Conservation (phyloP, 2,797 vertebrate species). For the Telmatherina bonti region DNA sequence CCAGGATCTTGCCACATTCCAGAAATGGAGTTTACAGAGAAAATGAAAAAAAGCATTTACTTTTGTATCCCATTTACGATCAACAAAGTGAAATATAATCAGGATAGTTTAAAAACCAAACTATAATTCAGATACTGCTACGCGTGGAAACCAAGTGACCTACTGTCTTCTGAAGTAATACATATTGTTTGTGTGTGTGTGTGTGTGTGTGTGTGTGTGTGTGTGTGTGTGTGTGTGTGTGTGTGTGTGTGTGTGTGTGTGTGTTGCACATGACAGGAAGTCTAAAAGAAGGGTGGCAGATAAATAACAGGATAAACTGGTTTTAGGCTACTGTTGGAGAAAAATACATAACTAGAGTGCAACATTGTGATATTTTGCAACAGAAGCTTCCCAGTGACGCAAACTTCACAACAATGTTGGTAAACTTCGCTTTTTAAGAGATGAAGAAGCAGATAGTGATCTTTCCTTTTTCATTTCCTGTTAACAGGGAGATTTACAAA, state of each 20-base stretch:
- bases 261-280: slow-evolving; percentile 28
- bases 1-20: background rate
- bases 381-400: slow-evolving; percentile 28
- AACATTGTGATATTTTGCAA: background rate
- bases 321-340: background rate
- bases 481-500: no score
- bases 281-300: background rate
- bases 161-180: background rate
- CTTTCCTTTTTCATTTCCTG: background rate
- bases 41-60: no score
- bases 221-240: background rate
- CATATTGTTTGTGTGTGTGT: background rate
- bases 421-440: background rate
- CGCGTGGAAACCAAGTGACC: background rate
- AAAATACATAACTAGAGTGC: slow-evolving; percentile 15
- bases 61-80: no score
- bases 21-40: background rate
- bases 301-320: background rate
- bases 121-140: background rate
- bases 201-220: background rate
- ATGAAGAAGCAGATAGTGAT: background rate
- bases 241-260: background rate
- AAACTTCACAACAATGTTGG: no score
- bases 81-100: no score
- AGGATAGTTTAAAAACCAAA: no score